Evolutionary conservation across 2,888 invertebrate genomes (phyloP).

Genomic region (Aleiodes testaceus): DNA sequence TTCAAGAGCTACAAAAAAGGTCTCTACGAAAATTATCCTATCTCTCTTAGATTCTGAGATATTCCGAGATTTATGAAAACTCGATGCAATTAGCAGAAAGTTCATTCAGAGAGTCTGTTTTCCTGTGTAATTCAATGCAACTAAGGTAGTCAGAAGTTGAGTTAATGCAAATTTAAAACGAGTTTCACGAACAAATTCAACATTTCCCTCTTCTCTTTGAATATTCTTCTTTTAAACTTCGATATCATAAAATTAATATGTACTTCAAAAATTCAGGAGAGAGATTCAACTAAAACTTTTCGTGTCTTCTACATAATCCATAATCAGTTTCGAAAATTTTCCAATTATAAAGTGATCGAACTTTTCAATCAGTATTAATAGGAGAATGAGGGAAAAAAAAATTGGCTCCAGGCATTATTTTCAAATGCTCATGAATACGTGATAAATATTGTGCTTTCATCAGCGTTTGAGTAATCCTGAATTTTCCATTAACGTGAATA

Average conservation of each 20-base stretch:
- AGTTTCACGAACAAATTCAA: constrained; percentile 39
- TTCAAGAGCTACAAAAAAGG: no score
- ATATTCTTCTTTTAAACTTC: not conserved
- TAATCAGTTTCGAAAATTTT: constrained; percentile 43
- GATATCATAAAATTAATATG: constrained; percentile 43
- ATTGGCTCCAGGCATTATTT: no score
- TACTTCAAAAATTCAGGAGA: constrained; percentile 30
- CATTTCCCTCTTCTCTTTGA: not conserved
- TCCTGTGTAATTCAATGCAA: not conserved
- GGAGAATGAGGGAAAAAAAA: no score
- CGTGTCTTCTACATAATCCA: constrained; percentile 45
- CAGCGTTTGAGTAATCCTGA: not conserved
- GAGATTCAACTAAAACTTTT: constrained; percentile 48
- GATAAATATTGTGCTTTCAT: no score
- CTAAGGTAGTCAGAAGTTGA: constrained; percentile 11
- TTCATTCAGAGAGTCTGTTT: not conserved
- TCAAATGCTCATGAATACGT: no score
- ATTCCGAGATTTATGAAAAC: no score
- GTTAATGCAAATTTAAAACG: constrained; percentile 46
- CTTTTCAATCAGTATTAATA: no score
- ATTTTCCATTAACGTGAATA: constrained; percentile 35
- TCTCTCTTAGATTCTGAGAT: no score
- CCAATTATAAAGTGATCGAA: no score
- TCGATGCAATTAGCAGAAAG: no score
- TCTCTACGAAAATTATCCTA: no score